Conservation (phyloP, 2,888 invertebrate genomes). For the Hydraecia micacea region DNA sequence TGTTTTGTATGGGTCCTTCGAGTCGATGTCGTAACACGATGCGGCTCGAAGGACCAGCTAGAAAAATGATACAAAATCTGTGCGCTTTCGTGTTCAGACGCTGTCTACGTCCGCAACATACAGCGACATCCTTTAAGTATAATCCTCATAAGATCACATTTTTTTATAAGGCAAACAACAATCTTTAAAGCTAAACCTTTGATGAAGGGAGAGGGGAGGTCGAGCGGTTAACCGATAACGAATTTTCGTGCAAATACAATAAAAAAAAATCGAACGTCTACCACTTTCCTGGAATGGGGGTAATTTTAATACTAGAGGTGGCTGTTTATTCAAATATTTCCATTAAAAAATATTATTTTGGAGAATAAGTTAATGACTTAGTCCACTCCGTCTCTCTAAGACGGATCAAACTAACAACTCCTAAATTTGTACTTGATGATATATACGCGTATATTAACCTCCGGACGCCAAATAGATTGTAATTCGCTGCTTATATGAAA, state of each 20-base stretch:
- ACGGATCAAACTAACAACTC: constrained; percentile 78
- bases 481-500: constrained; percentile 77
- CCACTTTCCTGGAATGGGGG: constrained; percentile 79
- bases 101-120: constrained; percentile 75
- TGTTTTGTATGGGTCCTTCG: constrained; percentile 26
- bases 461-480: constrained; percentile 83
- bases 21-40: constrained; percentile 8
- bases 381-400: constrained; percentile 71
- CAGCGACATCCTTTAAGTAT: constrained; percentile 85
- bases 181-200: constrained; percentile 90
- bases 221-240: constrained; percentile 82
- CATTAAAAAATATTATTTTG: constrained; percentile 70
- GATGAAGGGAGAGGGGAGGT: constrained; percentile 77
- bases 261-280: constrained; percentile 66
- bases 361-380: constrained; percentile 78
- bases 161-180: constrained; percentile 90
- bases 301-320: constrained; percentile 79
- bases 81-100: constrained; percentile 32
- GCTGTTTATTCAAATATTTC: constrained; percentile 67
- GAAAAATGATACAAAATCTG: constrained; percentile 4
- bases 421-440: constrained; percentile 88
- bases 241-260: constrained; percentile 70
- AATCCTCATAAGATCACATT: constrained; percentile 90
- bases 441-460: constrained; percentile 80
- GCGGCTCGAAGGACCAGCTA: constrained; percentile 4